These are phyloP conservation scores for Xestia xanthographa DNA, from an alignment of 2,888 invertebrate genomes.

Conservation along the genomic window DNA sequence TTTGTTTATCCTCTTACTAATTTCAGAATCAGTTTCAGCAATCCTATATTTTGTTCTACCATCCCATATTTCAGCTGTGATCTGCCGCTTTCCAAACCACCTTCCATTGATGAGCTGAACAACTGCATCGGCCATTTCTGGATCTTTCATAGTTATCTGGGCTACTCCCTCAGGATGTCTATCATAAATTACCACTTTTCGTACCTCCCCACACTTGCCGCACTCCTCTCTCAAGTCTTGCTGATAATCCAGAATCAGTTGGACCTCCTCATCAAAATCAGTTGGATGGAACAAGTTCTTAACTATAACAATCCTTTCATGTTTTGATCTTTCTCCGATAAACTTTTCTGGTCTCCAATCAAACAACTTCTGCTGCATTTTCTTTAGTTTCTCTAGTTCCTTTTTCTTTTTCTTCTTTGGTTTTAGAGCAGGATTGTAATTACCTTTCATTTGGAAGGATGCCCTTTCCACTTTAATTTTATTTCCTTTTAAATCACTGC, in stretches of 20 bases:
- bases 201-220: conserved; percentile 97
- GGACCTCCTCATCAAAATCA: conserved; percentile 97
- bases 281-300: conserved; percentile 97
- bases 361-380: conserved; percentile 98
- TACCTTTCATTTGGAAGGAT: conserved; percentile 98
- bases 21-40: conserved; percentile 97
- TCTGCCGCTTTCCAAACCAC: conserved; percentile 96
- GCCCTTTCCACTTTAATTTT: conserved; percentile 97
- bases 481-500: conserved; percentile 94
- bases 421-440: conserved; percentile 97
- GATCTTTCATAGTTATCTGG: conserved; percentile 96
- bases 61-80: conserved; percentile 98
- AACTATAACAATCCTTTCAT: conserved; percentile 97
- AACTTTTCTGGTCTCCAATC: conserved; percentile 99
- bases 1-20: conserved; percentile 94
- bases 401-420: conserved; percentile 97
- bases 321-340: conserved; percentile 95
- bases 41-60: conserved; percentile 98
- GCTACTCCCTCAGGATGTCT: conserved; percentile 98
- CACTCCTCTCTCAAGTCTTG: conserved; percentile 97
- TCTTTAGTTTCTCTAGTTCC: conserved; percentile 97
- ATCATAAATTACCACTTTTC: conserved; percentile 97
- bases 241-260: conserved; percentile 97
- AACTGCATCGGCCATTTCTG: conserved; percentile 97
- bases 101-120: conserved; percentile 96